These are phyloP conservation scores for Cyprinella venusta DNA, from an alignment of 2,797 vertebrate genomes.

Conservation along the genomic window DNA sequence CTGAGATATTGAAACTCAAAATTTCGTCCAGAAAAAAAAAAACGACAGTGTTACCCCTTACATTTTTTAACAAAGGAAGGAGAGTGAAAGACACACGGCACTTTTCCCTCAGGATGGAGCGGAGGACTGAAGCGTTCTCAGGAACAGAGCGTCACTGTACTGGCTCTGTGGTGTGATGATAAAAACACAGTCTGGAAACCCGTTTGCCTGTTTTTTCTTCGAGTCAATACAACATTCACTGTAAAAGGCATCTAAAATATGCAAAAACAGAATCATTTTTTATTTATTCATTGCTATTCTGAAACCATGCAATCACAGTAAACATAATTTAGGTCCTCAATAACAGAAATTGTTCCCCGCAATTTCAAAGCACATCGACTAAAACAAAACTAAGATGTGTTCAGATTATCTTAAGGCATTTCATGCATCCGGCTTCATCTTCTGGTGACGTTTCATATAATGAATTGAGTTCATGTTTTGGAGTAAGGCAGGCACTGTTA, in stretches of 20 bases:
- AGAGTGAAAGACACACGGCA: conserved; percentile 60
- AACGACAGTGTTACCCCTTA: no score
- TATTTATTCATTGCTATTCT: conserved; percentile 25
- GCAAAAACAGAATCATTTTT: background rate
- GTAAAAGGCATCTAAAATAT: background rate
- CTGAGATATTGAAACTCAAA: no score
- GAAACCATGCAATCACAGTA: conserved; percentile 16
- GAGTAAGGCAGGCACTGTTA: background rate
- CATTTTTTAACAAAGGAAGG: conserved; percentile 48
- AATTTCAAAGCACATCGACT: conserved; percentile 10
- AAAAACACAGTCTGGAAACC: conserved; percentile 81
- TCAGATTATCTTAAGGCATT: conserved; percentile 46
- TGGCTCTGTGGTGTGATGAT: conserved; percentile 72
- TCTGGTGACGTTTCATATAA: background rate
- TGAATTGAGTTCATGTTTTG: background rate
- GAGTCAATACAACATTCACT: background rate
- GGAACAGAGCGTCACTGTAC: conserved; percentile 68
- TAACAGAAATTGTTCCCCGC: conserved; percentile 46
- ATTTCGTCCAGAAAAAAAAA: no score
- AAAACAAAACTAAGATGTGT: background rate
- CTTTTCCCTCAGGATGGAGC: conserved; percentile 52
- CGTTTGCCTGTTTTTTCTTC: background rate
- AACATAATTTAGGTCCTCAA: background rate
- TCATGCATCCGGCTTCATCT: conserved; percentile 41
- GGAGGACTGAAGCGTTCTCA: conserved; percentile 73